Base-by-base conservation (phyloP, 2,797 vertebrate genomes). In the Anniella stebbinsi region DNA sequence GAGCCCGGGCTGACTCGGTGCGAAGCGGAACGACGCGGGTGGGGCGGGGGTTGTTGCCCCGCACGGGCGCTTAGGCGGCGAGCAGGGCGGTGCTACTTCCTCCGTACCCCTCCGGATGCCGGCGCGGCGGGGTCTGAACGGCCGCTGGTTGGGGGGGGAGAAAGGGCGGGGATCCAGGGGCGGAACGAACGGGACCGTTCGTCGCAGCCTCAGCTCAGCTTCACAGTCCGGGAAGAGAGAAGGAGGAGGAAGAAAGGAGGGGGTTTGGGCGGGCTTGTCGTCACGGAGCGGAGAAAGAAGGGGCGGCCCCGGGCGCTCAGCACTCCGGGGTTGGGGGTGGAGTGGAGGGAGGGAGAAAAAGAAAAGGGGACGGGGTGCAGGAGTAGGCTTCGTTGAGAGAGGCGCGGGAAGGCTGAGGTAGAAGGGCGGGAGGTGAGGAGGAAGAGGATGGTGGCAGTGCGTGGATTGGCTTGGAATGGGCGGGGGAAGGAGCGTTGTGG, bases 31-130 rank as follows among this genome's bases (percentile, higher is more conserved):
- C 85, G 23, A 60, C 2, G 60, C 9, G 41, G 60, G 23, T 48
- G 81, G 80, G 38, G 28, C 75, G 87, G 87, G 89, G 85, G 93
- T 86, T 75, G 88, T 88, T 30, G 80, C 83, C 85, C 72, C 89
- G 90, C 95, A 63, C 95, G 93, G 95, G 93, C 92, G 78, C 90
- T 91, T 89, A 85, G 36, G 93, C 94, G 75, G 90, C 89, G 91
- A 88, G 70, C 91, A 54, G 77, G 84, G 92, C 87, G 87, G 90
- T 38, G n/a, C 87, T 91, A 73, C 28, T 48, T 70, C 33, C n/a
- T 54, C 5, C 23, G n/a, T 33, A 2, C 72, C 81, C 94, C 88
- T 82, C 57, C 75, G 87, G 69, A 51, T 70, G 87, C 87, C 90
- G 82, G 73, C 70, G 83, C 90, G 60, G 76, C 87, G 72, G 41